phyloP scores from a whole-genome alignment of 2,797 vertebrate species.

The Cuniculus paca region DNA sequence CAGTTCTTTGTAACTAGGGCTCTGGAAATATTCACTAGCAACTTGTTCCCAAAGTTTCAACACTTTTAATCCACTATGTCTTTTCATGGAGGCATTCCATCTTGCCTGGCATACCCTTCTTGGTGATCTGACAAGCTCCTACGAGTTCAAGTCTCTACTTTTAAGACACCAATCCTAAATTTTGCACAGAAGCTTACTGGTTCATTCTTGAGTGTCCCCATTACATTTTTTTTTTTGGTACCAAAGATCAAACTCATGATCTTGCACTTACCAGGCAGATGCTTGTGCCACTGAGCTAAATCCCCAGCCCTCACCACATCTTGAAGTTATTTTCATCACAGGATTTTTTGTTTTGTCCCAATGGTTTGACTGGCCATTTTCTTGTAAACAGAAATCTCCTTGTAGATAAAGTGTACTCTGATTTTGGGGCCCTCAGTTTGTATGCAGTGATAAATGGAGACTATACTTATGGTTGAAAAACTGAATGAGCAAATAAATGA shows the following conservation, averaged over 20 bases:
- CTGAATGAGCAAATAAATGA: conserved; percentile 29
- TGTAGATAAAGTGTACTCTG: not conserved
- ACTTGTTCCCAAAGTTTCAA: not conserved
- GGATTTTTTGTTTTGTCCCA: not conserved
- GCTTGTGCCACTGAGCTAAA: too few relatives aligned
- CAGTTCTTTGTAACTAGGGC: not conserved
- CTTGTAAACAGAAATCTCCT: conserved; percentile 35
- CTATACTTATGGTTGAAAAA: not conserved
- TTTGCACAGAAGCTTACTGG: not conserved
- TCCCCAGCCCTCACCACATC: too few relatives aligned
- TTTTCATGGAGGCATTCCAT: not conserved
- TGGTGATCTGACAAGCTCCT: not conserved
- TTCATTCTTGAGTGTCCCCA: not conserved
- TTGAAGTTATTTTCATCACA: not conserved
- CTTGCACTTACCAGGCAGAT: too few relatives aligned
- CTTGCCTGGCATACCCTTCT: not conserved
- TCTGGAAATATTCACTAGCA: not conserved
- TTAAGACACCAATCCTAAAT: not conserved
- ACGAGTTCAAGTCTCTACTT: not conserved
- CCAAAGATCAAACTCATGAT: too few relatives aligned
- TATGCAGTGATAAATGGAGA: not conserved
- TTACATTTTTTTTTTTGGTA: too few relatives aligned
- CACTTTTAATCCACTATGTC: not conserved
- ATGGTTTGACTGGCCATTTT: not conserved
- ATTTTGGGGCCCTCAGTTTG: conserved; percentile 40